Conservation (phyloP, 2,888 invertebrate species). For the Spilosoma lubricipeda region DNA sequence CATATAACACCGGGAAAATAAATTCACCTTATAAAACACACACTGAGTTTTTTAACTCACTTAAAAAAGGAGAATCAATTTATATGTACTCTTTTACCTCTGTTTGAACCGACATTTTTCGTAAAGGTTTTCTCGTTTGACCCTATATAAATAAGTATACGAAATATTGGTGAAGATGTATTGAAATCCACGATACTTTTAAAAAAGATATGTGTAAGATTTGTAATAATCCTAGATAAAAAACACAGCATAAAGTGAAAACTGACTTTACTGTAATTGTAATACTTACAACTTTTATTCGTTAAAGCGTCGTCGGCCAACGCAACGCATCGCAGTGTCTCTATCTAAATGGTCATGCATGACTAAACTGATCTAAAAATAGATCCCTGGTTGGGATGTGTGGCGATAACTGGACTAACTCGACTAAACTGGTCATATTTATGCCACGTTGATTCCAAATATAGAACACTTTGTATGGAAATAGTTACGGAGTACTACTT, state of each 20-base stretch:
- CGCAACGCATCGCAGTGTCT: constrained; percentile 47
- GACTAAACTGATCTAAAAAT: constrained; percentile 77
- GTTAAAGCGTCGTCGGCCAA: constrained; percentile 27
- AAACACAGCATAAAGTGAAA: neutral
- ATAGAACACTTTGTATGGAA: constrained; percentile 60
- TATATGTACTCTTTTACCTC: neutral
- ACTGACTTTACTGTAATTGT: constrained; percentile 37
- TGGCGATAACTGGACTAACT: constrained; percentile 74
- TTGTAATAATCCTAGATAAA: neutral
- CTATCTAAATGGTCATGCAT: constrained; percentile 66
- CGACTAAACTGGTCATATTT: constrained; percentile 69
- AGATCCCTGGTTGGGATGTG: constrained; percentile 68
- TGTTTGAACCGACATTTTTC: neutral
- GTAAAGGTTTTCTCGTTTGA: neutral
- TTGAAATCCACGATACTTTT: too few species aligned
- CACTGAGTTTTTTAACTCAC: neutral
- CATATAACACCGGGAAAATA: constrained; percentile 28
- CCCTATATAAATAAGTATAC: neutral
- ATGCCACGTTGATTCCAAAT: constrained; percentile 65
- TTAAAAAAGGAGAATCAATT: neutral
- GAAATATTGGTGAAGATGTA: neutral
- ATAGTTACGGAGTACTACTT: constrained; percentile 51
- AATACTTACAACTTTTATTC: constrained; percentile 32
- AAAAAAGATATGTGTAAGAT: neutral
- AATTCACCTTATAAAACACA: constrained; percentile 8